Base-by-base conservation (phyloP, 2,888 invertebrate species). In the Seira musarum region DNA sequence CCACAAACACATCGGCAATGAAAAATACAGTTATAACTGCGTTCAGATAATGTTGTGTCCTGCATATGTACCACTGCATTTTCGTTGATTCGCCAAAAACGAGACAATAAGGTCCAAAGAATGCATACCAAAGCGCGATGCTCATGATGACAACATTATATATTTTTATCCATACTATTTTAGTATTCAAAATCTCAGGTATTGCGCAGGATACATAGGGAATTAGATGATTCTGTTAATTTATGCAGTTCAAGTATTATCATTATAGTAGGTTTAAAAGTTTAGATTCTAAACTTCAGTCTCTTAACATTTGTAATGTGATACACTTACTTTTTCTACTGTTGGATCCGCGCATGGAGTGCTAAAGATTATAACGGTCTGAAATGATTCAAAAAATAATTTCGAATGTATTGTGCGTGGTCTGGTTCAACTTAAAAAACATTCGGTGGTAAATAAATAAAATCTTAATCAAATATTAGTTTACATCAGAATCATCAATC, bases 401-500 rank as follows among this genome's bases (percentile, higher is more conserved):
- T 40, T 5, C 13, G 40, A 40, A 40, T 40, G 40, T 40, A 40
- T 40, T 40, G 40, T 40, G 13, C 40, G n/a, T n/a, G n/a, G n/a
- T n/a, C n/a, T n/a, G n/a, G n/a, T n/a, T n/a, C n/a, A n/a, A n/a
- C n/a, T n/a, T n/a, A n/a, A n/a, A n/a, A n/a, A n/a, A n/a, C n/a
- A n/a, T n/a, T n/a, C n/a, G n/a, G n/a, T n/a, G n/a, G 24, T 24
- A 70, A 60, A 60, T 57, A 60, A 21, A 25, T 30, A n/a, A 21
- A 24, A 24, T 8, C 22, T 6, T 24, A 21, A n/a, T n/a, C n/a
- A n/a, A n/a, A n/a, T n/a, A n/a, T n/a, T n/a, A n/a, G n/a, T n/a
- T n/a, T 21, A 79, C 79, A 53, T 81, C 35, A 10, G 84, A 82
- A 64, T 86, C 86, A 68, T 86, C 84, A 21, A 86, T 80, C n/a